These are phyloP conservation scores for Centropus bengalensis DNA, from an alignment of 2,113 vertebrate genomes.

Conservation along the genomic window DNA sequence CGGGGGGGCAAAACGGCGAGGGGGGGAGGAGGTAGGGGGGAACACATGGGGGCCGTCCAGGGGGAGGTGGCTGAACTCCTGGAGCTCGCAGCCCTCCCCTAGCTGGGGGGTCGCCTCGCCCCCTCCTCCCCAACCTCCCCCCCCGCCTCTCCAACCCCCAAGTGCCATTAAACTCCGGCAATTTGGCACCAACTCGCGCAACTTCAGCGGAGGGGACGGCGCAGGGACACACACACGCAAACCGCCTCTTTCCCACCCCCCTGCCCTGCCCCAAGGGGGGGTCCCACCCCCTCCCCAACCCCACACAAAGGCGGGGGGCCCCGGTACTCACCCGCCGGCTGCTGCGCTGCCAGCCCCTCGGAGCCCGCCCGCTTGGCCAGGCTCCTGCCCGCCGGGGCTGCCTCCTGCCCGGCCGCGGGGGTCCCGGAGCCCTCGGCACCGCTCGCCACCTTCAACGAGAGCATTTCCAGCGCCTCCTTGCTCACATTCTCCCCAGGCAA, in stretches of 20 bases:
- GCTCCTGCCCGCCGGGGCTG: conserved; percentile 10
- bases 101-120: too few species aligned
- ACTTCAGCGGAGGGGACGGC: too few species aligned
- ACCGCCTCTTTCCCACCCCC: too few species aligned
- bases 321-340: conserved; percentile 60
- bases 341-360: conserved; percentile 48
- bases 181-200: too few species aligned
- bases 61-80: too few species aligned
- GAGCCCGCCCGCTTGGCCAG: conserved; percentile 18
- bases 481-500: conserved; percentile 77
- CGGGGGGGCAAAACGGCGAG: neutral
- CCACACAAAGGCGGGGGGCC: conserved; percentile 1
- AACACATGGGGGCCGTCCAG: too few species aligned
- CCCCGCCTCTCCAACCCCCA: too few species aligned
- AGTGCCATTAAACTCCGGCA: too few species aligned
- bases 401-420: conserved; percentile 41
- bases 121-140: too few species aligned
- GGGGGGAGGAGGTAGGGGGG: too few species aligned
- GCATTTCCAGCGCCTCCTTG: conserved; percentile 81
- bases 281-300: neutral
- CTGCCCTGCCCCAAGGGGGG: neutral
- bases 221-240: too few species aligned
- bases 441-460: conserved; percentile 80
- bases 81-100: too few species aligned
- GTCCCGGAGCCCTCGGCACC: conserved; percentile 78